These are phyloP conservation scores for Ictalurus furcatus DNA, from an alignment of 2,113 vertebrate species.

Conservation along the genomic window DNA sequence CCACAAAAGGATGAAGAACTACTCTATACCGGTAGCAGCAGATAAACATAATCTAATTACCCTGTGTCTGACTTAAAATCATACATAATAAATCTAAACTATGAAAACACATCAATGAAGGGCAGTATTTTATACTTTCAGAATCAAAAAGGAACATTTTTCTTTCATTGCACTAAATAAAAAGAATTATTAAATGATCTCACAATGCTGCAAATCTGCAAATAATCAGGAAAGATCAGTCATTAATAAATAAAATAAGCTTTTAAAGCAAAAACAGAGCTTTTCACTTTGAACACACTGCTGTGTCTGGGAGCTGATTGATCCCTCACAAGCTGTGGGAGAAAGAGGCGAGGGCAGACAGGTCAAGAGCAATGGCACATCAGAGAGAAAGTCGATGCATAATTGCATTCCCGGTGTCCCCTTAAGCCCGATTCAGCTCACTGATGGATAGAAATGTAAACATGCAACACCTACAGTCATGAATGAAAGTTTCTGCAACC, in stretches of 20 bases:
- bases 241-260: background rate
- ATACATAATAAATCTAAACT: background rate
- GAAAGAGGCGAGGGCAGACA: constrained; percentile 2
- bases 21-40: background rate
- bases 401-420: constrained; percentile 45
- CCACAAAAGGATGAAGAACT: background rate
- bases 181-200: background rate
- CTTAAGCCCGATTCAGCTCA: background rate
- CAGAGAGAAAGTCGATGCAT: constrained; percentile 55
- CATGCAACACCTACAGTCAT: background rate
- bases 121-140: background rate
- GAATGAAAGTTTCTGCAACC: background rate
- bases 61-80: background rate
- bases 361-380: constrained; percentile 12
- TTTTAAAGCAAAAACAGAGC: background rate
- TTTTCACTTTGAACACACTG: background rate
- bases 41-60: background rate
- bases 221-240: background rate
- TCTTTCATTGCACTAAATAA: background rate
- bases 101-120: background rate
- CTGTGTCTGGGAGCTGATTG: constrained; percentile 43
- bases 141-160: background rate
- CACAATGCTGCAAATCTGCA: background rate
- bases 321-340: constrained; percentile 24
- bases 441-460: constrained; percentile 2